A percentile compares a stretch with the other conserved stretches of the same genome.
Evolutionary conservation across 2,888 invertebrate species (phyloP).

Genomic region (Erebia palarica): DNA sequence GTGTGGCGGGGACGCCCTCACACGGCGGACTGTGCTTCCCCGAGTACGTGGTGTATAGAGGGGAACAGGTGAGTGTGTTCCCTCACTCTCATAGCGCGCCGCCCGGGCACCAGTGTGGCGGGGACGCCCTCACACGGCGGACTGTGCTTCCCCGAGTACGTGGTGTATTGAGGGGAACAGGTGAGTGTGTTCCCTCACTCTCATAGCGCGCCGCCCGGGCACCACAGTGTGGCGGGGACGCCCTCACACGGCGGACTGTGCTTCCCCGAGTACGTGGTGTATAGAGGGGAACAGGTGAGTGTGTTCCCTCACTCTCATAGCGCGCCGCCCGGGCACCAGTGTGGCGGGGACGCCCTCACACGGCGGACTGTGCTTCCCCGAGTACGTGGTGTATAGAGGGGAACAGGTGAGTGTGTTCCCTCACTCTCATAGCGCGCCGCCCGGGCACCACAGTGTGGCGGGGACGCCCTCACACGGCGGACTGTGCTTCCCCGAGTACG

Average conservation of each 20-base stretch:
- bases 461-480: constrained; percentile 96
- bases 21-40: constrained; percentile 96
- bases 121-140: neutral
- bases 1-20: constrained; percentile 95
- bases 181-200: too few relatives aligned
- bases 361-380: neutral
- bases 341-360: neutral
- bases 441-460: constrained; percentile 98
- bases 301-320: too few relatives aligned
- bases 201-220: constrained; percentile 98
- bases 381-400: neutral
- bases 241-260: constrained; percentile 95
- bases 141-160: neutral
- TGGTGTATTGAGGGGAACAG: neutral
- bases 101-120: neutral
- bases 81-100: too few relatives aligned
- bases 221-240: constrained; percentile 96
- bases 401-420: neutral
- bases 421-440: too few relatives aligned
- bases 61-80: constrained; percentile 16
- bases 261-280: constrained; percentile 98
- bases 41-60: constrained; percentile 96
- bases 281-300: constrained; percentile 75
- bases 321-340: neutral
- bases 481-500: constrained; percentile 96